Evolutionary conservation across 2,797 vertebrate genomes (phyloP), one percentile per base, ranked within the genome.

Genomic region (Pangasius larnaudii): DNA sequence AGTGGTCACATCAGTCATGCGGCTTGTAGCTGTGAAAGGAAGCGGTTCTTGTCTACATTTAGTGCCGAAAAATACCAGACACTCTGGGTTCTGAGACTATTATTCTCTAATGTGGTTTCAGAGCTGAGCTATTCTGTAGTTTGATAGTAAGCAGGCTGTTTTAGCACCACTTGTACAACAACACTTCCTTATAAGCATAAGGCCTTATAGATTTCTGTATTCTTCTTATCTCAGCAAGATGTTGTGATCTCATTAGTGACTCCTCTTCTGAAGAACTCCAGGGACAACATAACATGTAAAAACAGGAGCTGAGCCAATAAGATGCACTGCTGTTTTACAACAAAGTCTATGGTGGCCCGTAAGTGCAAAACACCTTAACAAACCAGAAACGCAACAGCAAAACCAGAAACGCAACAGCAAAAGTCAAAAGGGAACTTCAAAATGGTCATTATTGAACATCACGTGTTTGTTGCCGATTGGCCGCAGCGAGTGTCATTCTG

Each of bases 141-240:
- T 51, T 90, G 89, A 91, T 77, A 86, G 89, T 87, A 91, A 89
- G 78, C 89, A 88, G 89, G 87, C 72, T 78, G 90, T 88, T 89
- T 90, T 82, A 78, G 85, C 85, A 87, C 87, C 85, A 75, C 83
- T 30, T 87, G 36, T 65, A 75, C 86, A 87, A 89, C 86, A 79
- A 63, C n/a, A 61, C 58, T 87, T 58, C 80, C 85, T 71, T 91
- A 88, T 90, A 88, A 90, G 89, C 61, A 77, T 85, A 86, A 46
- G 59, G 51, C 42, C 78, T 90, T 88, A 90, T 90, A 90, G 87
- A 74, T 88, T 88, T 27, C 86, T 27, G 72, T 80, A 51, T 10
- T 53, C 71, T 77, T 85, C 36, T 71, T 85, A 85, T 85, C 84
- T 39, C 33, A 13, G 63, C 30, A 24, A 72, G 65, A 80, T 74